phyloP scores from a whole-genome alignment of 2,797 vertebrate genomes.

The Oryzias sinensis region DNA sequence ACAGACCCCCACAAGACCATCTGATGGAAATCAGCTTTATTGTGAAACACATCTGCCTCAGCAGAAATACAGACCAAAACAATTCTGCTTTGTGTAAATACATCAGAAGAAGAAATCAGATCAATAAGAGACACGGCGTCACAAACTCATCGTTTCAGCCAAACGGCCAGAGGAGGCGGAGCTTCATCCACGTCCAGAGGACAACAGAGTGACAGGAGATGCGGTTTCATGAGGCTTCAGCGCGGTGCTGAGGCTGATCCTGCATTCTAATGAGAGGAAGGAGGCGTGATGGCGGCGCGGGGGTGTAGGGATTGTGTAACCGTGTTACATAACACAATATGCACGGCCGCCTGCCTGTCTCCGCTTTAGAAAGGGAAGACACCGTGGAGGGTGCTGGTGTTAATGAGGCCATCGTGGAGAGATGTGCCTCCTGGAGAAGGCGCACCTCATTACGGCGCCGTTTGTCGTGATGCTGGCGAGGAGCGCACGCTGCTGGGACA shows the following conservation, averaged over 20 bases:
- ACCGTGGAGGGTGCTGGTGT: constrained; percentile 51
- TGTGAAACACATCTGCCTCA: too few relatives aligned
- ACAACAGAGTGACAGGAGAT: background rate
- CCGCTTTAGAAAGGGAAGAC: constrained; percentile 32
- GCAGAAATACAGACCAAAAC: too few relatives aligned
- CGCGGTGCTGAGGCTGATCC: constrained; percentile 54
- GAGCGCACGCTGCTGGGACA: constrained; percentile 50
- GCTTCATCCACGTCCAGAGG: background rate
- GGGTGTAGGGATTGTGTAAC: constrained; percentile 66
- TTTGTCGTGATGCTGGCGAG: constrained; percentile 50
- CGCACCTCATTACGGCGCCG: constrained; percentile 58
- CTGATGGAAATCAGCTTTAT: too few relatives aligned
- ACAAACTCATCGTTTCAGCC: background rate
- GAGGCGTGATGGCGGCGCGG: constrained; percentile 22
- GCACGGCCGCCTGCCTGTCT: constrained; percentile 38
- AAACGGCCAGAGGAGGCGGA: background rate
- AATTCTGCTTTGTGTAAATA: too few relatives aligned
- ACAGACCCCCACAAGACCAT: too few relatives aligned
- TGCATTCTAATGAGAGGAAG: constrained; percentile 69
- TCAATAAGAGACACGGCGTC: background rate
- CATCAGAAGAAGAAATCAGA: too few relatives aligned
- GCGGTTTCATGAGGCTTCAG: constrained; percentile 52
- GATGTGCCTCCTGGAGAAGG: constrained; percentile 51
- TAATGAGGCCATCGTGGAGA: constrained; percentile 64
- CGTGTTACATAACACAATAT: constrained; percentile 71